Percentiles rank a stretch among this genome's conserved stretches.
Evolutionary conservation across 2,113 vertebrate species (phyloP).

Genomic region (Lanius ludovicianus): DNA sequence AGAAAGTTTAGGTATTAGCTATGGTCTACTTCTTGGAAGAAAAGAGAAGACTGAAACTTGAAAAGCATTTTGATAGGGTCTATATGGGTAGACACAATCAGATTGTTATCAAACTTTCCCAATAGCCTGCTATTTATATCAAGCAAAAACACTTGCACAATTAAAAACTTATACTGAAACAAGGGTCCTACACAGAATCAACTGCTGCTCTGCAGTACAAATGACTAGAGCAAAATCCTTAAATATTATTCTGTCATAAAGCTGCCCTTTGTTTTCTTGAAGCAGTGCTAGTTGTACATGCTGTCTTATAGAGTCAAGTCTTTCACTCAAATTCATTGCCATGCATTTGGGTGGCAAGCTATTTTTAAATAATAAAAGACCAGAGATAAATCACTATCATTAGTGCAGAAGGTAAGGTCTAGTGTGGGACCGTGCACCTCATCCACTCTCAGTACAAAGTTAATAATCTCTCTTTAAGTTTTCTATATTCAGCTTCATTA

Average conservation of each 20-base stretch:
- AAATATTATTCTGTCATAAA: not conserved
- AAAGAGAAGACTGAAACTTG: not conserved
- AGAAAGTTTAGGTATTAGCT: not conserved
- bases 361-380: not conserved
- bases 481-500: conserved; percentile 1
- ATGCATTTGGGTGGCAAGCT: not conserved
- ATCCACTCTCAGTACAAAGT: not conserved
- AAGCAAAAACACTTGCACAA: not conserved
- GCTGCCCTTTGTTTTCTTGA: not conserved
- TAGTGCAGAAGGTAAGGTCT: not conserved
- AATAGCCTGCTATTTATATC: not conserved
- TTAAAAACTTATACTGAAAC: not conserved
- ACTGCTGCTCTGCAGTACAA: not conserved
- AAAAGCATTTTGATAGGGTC: not conserved
- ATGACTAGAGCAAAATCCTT: not conserved
- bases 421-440: not conserved
- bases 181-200: not conserved
- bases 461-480: conserved; percentile 16
- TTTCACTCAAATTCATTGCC: not conserved
- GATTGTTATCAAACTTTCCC: not conserved
- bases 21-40: not conserved
- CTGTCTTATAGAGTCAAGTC: not conserved
- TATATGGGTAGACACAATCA: not conserved
- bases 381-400: not conserved
- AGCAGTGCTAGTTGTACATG: not conserved